These are phyloP conservation scores for Arrhamphus sclerolepis DNA, from an alignment of 2,797 vertebrate species.

Conservation along the genomic window DNA sequence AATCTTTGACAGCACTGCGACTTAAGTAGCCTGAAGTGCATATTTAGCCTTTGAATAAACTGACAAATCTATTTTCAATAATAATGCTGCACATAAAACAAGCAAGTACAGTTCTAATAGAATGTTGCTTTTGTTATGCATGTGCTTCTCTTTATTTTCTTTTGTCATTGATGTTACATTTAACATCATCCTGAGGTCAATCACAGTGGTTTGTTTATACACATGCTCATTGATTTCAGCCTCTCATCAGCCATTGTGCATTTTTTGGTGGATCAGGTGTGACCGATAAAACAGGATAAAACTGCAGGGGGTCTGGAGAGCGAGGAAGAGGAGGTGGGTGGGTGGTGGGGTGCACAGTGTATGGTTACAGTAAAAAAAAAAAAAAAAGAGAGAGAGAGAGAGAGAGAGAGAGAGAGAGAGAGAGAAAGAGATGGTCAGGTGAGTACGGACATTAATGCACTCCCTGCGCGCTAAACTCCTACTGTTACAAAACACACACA, in stretches of 20 bases:
- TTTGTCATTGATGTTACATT: background rate
- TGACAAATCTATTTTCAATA: no score
- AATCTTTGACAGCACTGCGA: no score
- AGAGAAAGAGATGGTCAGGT: conserved; percentile 50
- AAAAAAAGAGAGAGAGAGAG: background rate
- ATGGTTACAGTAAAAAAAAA: conserved; percentile 66
- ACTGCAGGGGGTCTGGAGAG: conserved; percentile 52
- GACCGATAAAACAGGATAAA: conserved; percentile 68
- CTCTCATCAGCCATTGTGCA: conserved; percentile 29
- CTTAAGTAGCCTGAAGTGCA: no score
- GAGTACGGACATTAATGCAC: conserved; percentile 62
- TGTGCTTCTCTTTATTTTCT: no score
- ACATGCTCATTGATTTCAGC: conserved; percentile 49
- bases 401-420: conserved; percentile 30
- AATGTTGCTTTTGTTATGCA: no score
- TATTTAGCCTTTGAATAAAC: no score
- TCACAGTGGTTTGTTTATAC: conserved; percentile 30
- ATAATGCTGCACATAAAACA: no score
- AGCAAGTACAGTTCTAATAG: no score
- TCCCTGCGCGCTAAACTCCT: conserved; percentile 54
- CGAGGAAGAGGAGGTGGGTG: conserved; percentile 5
- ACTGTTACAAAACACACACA: conserved; percentile 68
- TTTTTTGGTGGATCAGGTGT: conserved; percentile 71
- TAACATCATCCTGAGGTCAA: conserved; percentile 28
- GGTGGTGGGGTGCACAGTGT: conserved; percentile 37